These are phyloP conservation scores for Ridgeia piscesae DNA, from an alignment of 1,140 invertebrate genomes.

Conservation along the genomic window DNA sequence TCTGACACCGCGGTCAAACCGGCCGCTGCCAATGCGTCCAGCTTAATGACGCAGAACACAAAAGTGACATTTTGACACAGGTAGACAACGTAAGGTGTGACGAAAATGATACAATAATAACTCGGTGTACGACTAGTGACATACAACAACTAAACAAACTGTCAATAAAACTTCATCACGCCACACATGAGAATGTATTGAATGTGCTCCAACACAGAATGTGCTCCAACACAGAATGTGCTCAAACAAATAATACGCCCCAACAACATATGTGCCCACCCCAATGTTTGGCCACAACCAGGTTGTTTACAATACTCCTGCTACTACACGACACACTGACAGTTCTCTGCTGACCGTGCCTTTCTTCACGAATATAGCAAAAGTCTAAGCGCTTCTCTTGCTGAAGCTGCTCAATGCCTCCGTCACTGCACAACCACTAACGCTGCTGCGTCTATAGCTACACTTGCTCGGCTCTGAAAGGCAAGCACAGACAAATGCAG, in stretches of 20 bases:
- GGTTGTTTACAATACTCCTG: neutral
- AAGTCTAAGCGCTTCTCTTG: constrained; percentile 9
- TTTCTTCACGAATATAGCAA: neutral
- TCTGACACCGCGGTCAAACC: constrained; percentile 47
- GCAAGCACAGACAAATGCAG: neutral
- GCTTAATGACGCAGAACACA: constrained; percentile 32
- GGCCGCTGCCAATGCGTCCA: constrained; percentile 52
- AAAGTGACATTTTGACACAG: neutral
- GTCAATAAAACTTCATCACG: too few species aligned
- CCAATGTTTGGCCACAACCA: neutral
- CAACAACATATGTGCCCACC: neutral
- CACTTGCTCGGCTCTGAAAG: neutral
- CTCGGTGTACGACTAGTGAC: neutral
- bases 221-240: neutral
- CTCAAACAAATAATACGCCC: neutral
- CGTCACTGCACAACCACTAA: constrained; percentile 35
- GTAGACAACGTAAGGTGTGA: neutral
- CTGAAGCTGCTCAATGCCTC: neutral
- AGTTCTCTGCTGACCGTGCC: neutral
- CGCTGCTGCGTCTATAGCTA: constrained; percentile 12
- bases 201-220: neutral
- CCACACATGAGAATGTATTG: neutral
- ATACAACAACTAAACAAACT: too few species aligned
- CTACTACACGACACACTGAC: neutral
- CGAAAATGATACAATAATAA: neutral